Base-by-base conservation (phyloP, 2,888 invertebrate species). In the Mystacides longicornis region DNA sequence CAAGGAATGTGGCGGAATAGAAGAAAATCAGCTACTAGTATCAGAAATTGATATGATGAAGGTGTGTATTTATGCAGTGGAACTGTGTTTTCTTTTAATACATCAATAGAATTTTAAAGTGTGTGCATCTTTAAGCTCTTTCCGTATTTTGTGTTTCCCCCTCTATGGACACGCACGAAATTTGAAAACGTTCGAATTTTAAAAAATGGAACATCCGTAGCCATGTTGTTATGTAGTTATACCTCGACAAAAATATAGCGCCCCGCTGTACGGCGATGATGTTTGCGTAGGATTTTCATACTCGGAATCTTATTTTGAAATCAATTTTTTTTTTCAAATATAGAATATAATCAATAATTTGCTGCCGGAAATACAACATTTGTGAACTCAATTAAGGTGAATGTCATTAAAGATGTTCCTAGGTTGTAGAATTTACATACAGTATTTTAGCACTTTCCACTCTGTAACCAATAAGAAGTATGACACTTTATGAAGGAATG, bases 161-260 rank as follows among this genome's bases (percentile, higher is more conserved):
- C 5, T 18, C 53, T 53, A 37, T 48, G 47, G 33, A 53, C 37
- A 33, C 47, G 46, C 19, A 47, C 53, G 48, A 53, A 37, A 53
- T 51, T 51, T 42, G 51, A 51, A 51, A 51, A 51, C 23, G 48
- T 53, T 53, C 53, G 53, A 53, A 47, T 48, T 53, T 53, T 53
- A 53, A 53, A 52, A 52, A 46, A 48, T 18, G 21, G 48, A 48
- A 48, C 21, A 48, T 48, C 37, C 16, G 48, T 20, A 48, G 48
- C 18, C 48, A 48, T 48, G 37, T 37, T 37, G 37, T 14, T 37
- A 37, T 37, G 16, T 37, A 14, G 37, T 37, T 14, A 37, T 37
- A 37, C n/a, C 16, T n/a, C 14, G 37, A 37, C 37, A 3, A 37
- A 37, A 4, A 14, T 14, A n/a, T n/a, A 3, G 4, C 16, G 37